Conservation (phyloP, 2,888 invertebrate species). For the Scaptomyza caliginosa region DNA sequence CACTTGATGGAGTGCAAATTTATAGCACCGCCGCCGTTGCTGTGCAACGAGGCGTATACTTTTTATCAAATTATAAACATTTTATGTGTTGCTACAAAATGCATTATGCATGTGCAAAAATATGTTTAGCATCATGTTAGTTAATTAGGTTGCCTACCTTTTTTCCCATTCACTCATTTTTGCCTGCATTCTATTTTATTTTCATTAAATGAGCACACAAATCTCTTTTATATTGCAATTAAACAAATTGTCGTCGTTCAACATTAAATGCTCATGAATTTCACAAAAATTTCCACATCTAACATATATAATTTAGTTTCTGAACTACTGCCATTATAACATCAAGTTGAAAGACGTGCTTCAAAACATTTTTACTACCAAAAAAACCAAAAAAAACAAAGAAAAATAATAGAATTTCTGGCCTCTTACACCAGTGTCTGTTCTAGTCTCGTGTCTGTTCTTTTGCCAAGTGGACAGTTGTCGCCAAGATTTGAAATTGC, state of each 20-base stretch:
- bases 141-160: slow-evolving; percentile 59
- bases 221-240: slow-evolving; percentile 30
- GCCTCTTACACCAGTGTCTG: not conserved
- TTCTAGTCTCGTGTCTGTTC: not conserved
- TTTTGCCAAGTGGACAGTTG: slow-evolving; percentile 52
- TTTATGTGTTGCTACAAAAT: slow-evolving; percentile 52
- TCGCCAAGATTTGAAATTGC: slow-evolving; percentile 71
- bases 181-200: not conserved
- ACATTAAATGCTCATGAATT: slow-evolving; percentile 44
- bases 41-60: slow-evolving; percentile 55
- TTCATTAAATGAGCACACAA: not conserved
- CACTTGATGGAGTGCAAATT: slow-evolving; percentile 77
- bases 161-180: slow-evolving; percentile 6
- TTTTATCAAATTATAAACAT: slow-evolving; percentile 69
- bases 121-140: slow-evolving; percentile 27
- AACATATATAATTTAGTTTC: slow-evolving; percentile 42
- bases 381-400: not conserved
- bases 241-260: slow-evolving; percentile 47
- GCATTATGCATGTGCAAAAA: slow-evolving; percentile 59
- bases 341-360: slow-evolving; percentile 67
- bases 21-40: slow-evolving; percentile 24
- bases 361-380: slow-evolving; percentile 32
- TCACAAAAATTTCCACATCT: slow-evolving; percentile 11
- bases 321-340: slow-evolving; percentile 41
- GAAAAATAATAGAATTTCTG: not conserved